Evolutionary conservation across 2,797 vertebrate species (phyloP).

Genomic region (Helarctos malayanus): DNA sequence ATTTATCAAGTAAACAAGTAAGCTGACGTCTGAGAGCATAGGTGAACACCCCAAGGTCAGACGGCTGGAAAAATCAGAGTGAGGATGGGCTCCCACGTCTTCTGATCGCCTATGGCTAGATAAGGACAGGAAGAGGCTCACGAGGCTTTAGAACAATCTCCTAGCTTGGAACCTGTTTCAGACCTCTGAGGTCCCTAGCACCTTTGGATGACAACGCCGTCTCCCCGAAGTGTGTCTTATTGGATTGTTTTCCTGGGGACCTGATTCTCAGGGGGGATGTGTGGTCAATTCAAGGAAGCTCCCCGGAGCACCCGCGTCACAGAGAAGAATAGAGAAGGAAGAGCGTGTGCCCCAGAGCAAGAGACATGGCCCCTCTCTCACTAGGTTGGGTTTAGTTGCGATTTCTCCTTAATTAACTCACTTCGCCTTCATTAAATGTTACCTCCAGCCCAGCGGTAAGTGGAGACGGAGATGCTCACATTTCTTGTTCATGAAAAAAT

Average conservation of each 20-base stretch:
- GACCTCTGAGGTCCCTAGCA: background rate
- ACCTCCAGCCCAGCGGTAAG: conserved; percentile 68
- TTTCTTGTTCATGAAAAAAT: conserved; percentile 86
- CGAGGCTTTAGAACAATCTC: background rate
- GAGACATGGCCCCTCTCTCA: background rate
- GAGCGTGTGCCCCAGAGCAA: too few relatives aligned
- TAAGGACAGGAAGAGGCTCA: background rate
- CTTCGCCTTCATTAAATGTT: background rate
- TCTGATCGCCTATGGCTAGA: too few relatives aligned
- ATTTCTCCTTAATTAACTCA: conserved; percentile 79
- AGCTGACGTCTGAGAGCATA: background rate
- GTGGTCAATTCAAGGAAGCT: background rate
- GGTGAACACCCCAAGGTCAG: background rate
- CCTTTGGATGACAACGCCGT: background rate
- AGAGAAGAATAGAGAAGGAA: background rate
- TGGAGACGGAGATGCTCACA: conserved; percentile 62
- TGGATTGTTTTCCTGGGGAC: background rate
- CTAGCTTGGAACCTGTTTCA: background rate
- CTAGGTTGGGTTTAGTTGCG: background rate
- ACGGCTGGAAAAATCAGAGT: background rate
- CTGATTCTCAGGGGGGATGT: background rate
- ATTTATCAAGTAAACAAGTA: background rate
- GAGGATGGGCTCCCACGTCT: accelerated
- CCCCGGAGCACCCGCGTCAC: too few relatives aligned
- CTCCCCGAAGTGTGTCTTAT: background rate